Evolutionary conservation across 2,797 vertebrate genomes (phyloP).

Genomic region (Xenops minutus): DNA sequence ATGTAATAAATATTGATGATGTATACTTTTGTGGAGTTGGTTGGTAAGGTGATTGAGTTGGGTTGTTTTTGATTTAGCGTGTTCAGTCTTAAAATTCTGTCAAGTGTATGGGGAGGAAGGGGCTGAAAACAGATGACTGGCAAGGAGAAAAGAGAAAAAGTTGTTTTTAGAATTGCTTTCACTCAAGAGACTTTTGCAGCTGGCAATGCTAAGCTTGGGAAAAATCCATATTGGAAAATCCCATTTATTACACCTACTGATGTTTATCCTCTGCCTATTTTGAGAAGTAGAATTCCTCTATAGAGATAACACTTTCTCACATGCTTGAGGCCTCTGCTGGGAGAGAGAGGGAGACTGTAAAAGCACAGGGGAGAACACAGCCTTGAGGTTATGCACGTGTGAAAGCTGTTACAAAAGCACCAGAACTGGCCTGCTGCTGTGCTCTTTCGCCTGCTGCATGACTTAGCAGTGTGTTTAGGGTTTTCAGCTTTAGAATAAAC

Average conservation of each 20-base stretch:
- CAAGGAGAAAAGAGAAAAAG: neutral
- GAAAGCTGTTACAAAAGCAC: neutral
- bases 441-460: neutral
- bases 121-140: neutral
- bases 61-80: neutral
- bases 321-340: neutral
- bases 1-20: neutral
- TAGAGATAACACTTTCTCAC: neutral
- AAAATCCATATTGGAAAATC: neutral
- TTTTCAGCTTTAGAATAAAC: neutral
- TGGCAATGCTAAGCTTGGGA: neutral
- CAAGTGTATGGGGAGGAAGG: neutral
- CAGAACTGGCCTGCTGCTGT: neutral
- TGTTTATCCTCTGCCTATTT: neutral
- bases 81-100: neutral
- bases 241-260: neutral
- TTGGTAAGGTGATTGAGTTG: neutral
- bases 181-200: neutral
- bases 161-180: neutral
- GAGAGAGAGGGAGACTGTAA: neutral
- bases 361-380: neutral
- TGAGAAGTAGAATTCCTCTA: neutral
- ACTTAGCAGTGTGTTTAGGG: neutral
- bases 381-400: neutral
- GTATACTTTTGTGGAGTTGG: rapidly evolving